A percentile compares a stretch with the other conserved stretches of the same genome.
Conservation (phyloP, 2,113 vertebrate genomes). For the Gobio gobio region DNA sequence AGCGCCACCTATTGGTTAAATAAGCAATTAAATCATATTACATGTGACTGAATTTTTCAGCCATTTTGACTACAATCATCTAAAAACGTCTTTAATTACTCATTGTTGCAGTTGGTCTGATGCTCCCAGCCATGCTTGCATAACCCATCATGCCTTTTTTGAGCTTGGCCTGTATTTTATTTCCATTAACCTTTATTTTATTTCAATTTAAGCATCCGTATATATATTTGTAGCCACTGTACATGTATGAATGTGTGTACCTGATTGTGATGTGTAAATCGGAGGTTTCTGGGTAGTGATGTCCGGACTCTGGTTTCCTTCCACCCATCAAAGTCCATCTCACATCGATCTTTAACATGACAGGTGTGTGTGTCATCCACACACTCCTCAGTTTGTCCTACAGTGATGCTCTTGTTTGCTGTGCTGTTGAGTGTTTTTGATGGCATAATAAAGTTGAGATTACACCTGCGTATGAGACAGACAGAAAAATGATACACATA, state of each 20-base stretch:
- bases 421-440: not conserved
- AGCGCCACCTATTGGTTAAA: too few species aligned
- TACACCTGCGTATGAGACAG: not conserved
- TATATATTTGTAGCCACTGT: not conserved
- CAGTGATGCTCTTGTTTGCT: not conserved
- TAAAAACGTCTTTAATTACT: too few species aligned
- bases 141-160: too few species aligned
- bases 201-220: not conserved
- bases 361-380: constrained; percentile 92
- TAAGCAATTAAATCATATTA: too few species aligned
- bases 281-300: constrained; percentile 90
- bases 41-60: too few species aligned
- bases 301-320: constrained; percentile 80
- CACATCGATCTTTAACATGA: constrained; percentile 88
- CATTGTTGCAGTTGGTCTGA: too few species aligned
- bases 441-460: constrained; percentile 7
- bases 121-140: too few species aligned
- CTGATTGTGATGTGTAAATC: constrained; percentile 75
- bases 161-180: too few species aligned
- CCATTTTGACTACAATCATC: too few species aligned
- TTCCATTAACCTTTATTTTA: too few species aligned
- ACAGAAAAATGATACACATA: not conserved
- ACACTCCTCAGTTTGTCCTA: constrained; percentile 79
- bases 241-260: not conserved
- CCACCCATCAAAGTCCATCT: constrained; percentile 73